These are phyloP conservation scores for Cyaniris semiargus DNA, from an alignment of 2,888 invertebrate genomes.

Conservation along the genomic window DNA sequence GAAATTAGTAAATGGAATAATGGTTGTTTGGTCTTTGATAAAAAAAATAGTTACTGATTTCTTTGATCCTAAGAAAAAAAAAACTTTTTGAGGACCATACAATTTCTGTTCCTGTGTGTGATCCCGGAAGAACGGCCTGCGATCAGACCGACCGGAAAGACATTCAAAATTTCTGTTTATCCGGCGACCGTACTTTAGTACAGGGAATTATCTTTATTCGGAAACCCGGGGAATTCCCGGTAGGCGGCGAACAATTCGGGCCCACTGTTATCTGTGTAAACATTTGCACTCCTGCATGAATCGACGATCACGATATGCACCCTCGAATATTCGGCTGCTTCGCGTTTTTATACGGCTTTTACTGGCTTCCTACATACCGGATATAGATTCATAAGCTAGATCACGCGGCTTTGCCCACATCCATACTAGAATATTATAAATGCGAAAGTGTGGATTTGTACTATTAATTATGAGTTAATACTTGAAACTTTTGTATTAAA, in stretches of 20 bases:
- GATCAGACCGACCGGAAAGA: too few species aligned
- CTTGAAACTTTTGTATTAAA: too few species aligned
- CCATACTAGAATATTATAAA: background rate
- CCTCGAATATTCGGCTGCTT: slow-evolving; percentile 7
- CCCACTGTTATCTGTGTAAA: slow-evolving; percentile 36
- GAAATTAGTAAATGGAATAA: too few species aligned
- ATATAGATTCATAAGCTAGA: background rate
- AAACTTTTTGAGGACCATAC: too few species aligned
- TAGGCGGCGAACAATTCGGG: slow-evolving; percentile 10
- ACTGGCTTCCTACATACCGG: background rate
- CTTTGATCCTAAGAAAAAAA: too few species aligned
- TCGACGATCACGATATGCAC: slow-evolving; percentile 24
- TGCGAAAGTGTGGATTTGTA: background rate
- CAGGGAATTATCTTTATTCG: background rate
- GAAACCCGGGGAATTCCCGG: background rate
- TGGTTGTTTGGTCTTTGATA: too few species aligned
- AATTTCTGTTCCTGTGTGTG: too few species aligned
- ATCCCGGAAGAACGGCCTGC: too few species aligned
- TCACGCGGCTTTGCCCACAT: background rate
- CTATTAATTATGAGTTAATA: too few species aligned
- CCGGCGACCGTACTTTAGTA: background rate
- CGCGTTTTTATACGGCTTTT: background rate
- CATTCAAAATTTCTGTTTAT: too few species aligned
- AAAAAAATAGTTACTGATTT: too few species aligned
- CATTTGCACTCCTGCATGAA: slow-evolving; percentile 39